phyloP scores from a whole-genome alignment of 2,797 vertebrate genomes.

The Manis pentadactyla region DNA sequence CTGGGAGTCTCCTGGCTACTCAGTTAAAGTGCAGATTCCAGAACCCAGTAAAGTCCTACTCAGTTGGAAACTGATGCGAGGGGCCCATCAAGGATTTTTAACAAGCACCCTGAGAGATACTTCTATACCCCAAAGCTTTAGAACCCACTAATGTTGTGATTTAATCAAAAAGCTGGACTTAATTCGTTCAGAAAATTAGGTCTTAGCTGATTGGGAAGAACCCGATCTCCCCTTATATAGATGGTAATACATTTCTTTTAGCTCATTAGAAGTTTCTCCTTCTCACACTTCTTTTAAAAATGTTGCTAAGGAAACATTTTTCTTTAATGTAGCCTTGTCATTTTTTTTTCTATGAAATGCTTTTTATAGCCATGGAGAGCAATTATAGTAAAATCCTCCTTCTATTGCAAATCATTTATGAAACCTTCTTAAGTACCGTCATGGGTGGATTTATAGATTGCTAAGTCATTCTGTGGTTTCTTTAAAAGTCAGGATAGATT shows the following conservation, averaged over 20 bases:
- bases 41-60: neutral
- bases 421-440: constrained; percentile 75
- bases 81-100: neutral
- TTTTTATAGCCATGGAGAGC: constrained; percentile 67
- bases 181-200: neutral
- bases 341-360: constrained; percentile 41
- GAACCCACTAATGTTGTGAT: neutral
- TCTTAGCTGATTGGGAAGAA: neutral
- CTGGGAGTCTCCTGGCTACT: neutral
- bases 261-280: neutral
- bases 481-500: constrained; percentile 67
- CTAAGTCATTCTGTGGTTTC: constrained; percentile 73
- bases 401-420: constrained; percentile 79
- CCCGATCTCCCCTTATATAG: neutral
- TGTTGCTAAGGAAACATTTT: constrained; percentile 36
- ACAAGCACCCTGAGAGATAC: neutral
- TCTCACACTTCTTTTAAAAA: neutral
- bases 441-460: constrained; percentile 68
- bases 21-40: neutral
- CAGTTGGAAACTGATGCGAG: neutral
- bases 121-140: neutral
- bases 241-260: neutral
- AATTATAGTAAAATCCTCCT: constrained; percentile 78
- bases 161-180: neutral
- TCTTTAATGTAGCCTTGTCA: neutral